Evolutionary conservation across 2,797 vertebrate genomes (phyloP).

Genomic region (Brotula barbata): DNA sequence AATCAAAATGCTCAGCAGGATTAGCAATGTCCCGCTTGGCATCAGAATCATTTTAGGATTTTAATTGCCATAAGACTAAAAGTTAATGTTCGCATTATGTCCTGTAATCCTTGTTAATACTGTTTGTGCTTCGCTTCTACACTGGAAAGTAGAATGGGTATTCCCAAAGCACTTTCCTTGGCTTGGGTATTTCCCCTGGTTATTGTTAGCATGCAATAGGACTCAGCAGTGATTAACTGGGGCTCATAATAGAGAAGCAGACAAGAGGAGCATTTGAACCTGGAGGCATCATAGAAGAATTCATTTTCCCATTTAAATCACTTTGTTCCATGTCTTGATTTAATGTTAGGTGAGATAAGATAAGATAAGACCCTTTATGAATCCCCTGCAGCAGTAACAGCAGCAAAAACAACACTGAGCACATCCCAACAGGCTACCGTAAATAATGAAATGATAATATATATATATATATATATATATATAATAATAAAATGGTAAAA

Average conservation of each 20-base stretch:
- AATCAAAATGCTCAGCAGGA: conserved; percentile 31
- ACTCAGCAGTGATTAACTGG: background rate
- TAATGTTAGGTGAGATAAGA: too few relatives aligned
- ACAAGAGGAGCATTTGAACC: conserved; percentile 2
- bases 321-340: too few relatives aligned
- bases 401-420: too few relatives aligned
- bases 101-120: conserved; percentile 34
- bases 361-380: too few relatives aligned
- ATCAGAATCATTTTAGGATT: conserved; percentile 38
- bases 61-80: conserved; percentile 20
- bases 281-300: too few relatives aligned
- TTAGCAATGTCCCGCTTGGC: conserved; percentile 38
- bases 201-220: conserved; percentile 9
- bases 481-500: too few relatives aligned
- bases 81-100: conserved; percentile 19
- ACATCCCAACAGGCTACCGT: too few relatives aligned
- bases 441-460: too few relatives aligned
- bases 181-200: conserved; percentile 6
- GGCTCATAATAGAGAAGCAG: background rate
- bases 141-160: background rate
- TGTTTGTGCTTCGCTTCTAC: background rate
- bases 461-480: too few relatives aligned
- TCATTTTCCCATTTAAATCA: too few relatives aligned
- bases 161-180: conserved; percentile 18
- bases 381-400: too few relatives aligned